A percentile compares a stretch with the other conserved stretches of the same genome.
These are phyloP conservation scores for Scolopax bukidnonensis DNA, from an alignment of 2,797 vertebrate genomes.

Conservation along the genomic window DNA sequence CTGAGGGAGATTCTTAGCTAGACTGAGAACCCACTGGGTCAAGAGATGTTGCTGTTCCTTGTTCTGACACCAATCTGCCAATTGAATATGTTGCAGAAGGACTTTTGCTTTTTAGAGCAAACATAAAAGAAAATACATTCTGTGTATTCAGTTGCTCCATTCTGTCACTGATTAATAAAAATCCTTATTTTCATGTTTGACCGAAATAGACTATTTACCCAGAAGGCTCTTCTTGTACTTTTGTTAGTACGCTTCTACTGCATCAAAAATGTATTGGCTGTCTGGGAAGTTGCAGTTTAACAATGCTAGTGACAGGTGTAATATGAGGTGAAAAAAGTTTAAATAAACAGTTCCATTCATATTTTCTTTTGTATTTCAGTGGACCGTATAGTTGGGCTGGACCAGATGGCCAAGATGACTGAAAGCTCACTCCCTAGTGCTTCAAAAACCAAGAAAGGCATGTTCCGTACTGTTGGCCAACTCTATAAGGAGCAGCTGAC, in stretches of 20 bases:
- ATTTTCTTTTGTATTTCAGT: slow-evolving; percentile 72
- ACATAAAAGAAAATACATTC: background rate
- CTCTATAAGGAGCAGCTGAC: slow-evolving; percentile 96
- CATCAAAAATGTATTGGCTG: background rate
- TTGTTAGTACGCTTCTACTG: background rate
- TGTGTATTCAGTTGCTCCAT: background rate
- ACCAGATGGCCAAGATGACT: slow-evolving; percentile 95
- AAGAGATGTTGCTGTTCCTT: background rate
- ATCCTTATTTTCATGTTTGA: background rate
- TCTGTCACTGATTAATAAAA: background rate
- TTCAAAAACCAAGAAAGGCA: slow-evolving; percentile 98
- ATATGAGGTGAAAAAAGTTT: background rate
- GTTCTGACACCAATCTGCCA: background rate
- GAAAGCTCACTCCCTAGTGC: slow-evolving; percentile 89
- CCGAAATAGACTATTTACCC: background rate
- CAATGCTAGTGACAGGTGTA: background rate
- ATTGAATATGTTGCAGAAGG: background rate
- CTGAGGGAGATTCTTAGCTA: background rate
- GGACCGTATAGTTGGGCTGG: slow-evolving; percentile 94
- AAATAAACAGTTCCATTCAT: background rate
- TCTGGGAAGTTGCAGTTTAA: background rate
- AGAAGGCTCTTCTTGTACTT: background rate
- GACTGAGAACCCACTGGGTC: background rate
- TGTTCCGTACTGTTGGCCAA: slow-evolving; percentile 98
- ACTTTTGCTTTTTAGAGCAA: background rate